phyloP scores from a whole-genome alignment of 1,140 invertebrate genomes.

The Drosophila equinoxialis region DNA sequence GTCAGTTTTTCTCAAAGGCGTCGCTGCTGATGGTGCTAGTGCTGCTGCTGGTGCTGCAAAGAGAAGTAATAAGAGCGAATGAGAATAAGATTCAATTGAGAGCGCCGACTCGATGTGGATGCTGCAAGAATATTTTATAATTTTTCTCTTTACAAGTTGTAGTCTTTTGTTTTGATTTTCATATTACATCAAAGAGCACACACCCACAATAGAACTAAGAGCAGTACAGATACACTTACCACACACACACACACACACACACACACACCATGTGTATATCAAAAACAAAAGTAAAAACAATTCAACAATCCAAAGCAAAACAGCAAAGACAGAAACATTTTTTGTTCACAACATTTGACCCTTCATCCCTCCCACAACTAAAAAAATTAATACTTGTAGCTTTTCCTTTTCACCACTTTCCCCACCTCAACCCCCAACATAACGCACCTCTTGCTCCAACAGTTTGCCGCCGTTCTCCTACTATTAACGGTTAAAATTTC shows the following conservation, averaged over 20 bases:
- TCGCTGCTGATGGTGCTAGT: slow-evolving; percentile 22
- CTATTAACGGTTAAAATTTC: slow-evolving; percentile 55
- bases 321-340: slow-evolving; percentile 12
- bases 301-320: neutral
- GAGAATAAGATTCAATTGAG: slow-evolving; percentile 45
- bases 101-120: slow-evolving; percentile 67
- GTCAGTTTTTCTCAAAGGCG: slow-evolving; percentile 25
- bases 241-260: neutral
- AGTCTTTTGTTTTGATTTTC: slow-evolving; percentile 68
- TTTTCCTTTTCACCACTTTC: slow-evolving; percentile 34
- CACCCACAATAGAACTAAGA: slow-evolving; percentile 40
- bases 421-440: neutral
- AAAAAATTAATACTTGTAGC: slow-evolving; percentile 51
- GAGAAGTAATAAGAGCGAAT: slow-evolving; percentile 16
- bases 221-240: slow-evolving; percentile 18
- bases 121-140: slow-evolving; percentile 45
- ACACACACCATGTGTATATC: neutral
- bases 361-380: slow-evolving; percentile 26
- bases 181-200: slow-evolving; percentile 36
- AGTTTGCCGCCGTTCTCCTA: neutral
- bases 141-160: slow-evolving; percentile 22
- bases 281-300: slow-evolving; percentile 4
- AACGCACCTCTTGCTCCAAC: neutral
- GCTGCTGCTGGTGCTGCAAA: slow-evolving; percentile 8
- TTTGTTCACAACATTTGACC: neutral